Evolutionary conservation across 35 echinoderm and acorn worm genomes (phyloP), one percentile per base, ranked within the genome.

Genomic region (Patiria miniata): DNA sequence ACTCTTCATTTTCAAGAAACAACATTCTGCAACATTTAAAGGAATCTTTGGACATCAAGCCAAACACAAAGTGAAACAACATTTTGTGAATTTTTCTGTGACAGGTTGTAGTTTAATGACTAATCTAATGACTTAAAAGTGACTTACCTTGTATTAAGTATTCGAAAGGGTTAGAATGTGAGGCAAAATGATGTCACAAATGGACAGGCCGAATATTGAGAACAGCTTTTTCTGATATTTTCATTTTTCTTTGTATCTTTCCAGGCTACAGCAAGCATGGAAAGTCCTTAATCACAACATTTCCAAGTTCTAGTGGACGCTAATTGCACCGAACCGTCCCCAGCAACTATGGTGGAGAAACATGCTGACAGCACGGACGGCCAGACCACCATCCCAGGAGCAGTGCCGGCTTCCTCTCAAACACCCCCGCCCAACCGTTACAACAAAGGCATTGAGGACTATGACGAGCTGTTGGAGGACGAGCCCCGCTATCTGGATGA

Each of bases 401-500:
- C 65, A 4, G 42, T 47, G 12, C 42, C 4, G 42, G 12, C 42
- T 47, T 47, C 42, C 12, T 4, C 12, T 1, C 65, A 73, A 73
- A 73, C 65, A 5, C 34, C 65, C 23, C 65, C 14, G 26, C 26
- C 26, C 21, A 32, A 26, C 65, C 65, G 29, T 7, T 73, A 73
- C 9, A 73, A 73, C 29, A 73, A 73, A 36, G 65, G 65, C 3
- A 73, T 73, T 23, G 65, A 73, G 34, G 65, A 73, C 21, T 73
- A 73, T 73, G 65, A 73, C 15, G 65, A 73, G 15, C 65, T 73
- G 34, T 30, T 73, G 53, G 52, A 60, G 3, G 82, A 84, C 17
- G 82, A 84, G 23, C 29, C 53, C 10, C 33, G 59, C 19, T 44
- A 82, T 5, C 52, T 26, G 33, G 82, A 84, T 18, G 87, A 90